phyloP scores from a whole-genome alignment of 2,797 vertebrate species.

The Enteromius fasciolatus region DNA sequence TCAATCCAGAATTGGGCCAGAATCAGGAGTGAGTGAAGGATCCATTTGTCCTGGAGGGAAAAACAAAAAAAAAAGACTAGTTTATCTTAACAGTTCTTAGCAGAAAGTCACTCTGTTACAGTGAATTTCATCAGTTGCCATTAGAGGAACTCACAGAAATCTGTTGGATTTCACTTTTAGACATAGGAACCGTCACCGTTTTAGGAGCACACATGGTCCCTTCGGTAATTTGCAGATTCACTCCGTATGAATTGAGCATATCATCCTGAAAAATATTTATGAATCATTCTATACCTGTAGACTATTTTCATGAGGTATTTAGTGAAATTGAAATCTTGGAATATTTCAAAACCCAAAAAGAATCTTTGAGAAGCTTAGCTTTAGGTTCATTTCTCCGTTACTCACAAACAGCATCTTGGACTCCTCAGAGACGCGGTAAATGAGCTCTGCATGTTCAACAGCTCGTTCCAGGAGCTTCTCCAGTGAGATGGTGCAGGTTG shows the following conservation, averaged over 20 bases:
- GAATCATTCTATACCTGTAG: not conserved
- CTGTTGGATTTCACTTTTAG: conserved; percentile 60
- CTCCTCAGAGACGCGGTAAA: conserved; percentile 63
- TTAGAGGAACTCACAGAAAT: conserved; percentile 58
- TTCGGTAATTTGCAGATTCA: conserved; percentile 34
- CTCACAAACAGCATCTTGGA: conserved; percentile 63
- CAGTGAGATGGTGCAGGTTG: conserved; percentile 58
- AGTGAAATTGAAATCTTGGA: not conserved
- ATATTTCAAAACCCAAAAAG: not conserved
- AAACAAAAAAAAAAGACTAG: not conserved
- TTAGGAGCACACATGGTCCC: conserved; percentile 52
- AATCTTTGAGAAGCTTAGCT: not conserved
- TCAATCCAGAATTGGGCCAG: conserved; percentile 62
- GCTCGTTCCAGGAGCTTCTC: conserved; percentile 65
- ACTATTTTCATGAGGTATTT: not conserved
- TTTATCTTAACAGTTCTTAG: not conserved
- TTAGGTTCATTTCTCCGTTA: not conserved
- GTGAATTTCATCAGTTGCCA: conserved; percentile 13
- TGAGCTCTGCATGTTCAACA: conserved; percentile 63
- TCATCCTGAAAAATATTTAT: conserved; percentile 58
- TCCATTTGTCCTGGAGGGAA: conserved; percentile 62
- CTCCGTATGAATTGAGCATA: conserved; percentile 51
- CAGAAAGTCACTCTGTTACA: not conserved
- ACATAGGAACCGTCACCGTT: conserved; percentile 46
- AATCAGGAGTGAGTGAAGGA: conserved; percentile 60